Evolutionary conservation across 2,113 vertebrate genomes (phyloP), one percentile per base, ranked within the genome.

Genomic region (Oxygymnocypris stewartii): DNA sequence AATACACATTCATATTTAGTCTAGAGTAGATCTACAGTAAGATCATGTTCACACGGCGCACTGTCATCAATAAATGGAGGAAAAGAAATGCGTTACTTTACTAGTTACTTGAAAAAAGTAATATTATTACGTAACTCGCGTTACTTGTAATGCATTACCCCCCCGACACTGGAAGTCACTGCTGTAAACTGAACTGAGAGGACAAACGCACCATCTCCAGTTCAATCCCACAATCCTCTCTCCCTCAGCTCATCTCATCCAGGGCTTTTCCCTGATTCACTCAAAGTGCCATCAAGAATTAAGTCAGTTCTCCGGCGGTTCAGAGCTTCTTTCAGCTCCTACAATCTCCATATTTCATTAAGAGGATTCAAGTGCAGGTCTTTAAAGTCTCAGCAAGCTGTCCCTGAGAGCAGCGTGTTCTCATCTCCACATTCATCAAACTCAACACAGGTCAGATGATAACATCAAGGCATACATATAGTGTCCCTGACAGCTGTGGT

Each of bases 181-280:
- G 73, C 35, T 23, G 10, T 44, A 44, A 79, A 28, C 40, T 67
- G 25, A 49, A 31, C 37, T 11, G 37, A 63, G 37, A 14, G 59
- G 5, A 49, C 2, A 49, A 65, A 61, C 7, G 4, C 51, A 40
- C 3, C 78, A 59, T 18, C 75, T 77, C 25, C 25, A 0, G 18
- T 63, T 42, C 44, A 82, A 82, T 82, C 80, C 80, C 63, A 82
- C 80, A 82, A 82, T 71, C 80, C 80, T 71, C 77, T 78, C 79
- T 63, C 1, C n/a, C 44, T n/a, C 35, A 20, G 28, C 49, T 59
- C 67, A 63, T 81, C 78, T 81, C 31, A 74, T 47, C 25, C 79
- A 23, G 59, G 40, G 79, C 79, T 82, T 82, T 69, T 69, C 61
- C 8, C 44, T 31, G 75, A 16, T 57, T 85, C 25, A 78, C 42